Conservation (phyloP, 1,140 invertebrate species). For the Cryptotermes secundus region DNA sequence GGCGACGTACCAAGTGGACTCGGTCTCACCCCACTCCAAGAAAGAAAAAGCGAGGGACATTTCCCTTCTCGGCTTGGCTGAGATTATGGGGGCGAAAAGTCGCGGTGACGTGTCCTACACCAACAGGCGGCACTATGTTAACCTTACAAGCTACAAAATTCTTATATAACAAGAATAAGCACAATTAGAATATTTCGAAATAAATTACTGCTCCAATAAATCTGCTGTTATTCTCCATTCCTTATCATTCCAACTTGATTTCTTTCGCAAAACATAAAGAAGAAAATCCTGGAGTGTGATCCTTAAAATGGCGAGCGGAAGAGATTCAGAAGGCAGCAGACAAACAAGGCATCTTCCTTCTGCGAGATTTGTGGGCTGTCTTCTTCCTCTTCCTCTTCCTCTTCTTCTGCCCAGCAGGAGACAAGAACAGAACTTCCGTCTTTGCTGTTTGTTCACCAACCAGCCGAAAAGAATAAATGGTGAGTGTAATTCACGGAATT, state of each 20-base stretch:
- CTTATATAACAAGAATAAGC: too few relatives aligned
- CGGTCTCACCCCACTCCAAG: too few relatives aligned
- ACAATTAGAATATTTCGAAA: not conserved
- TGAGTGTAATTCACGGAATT: slow-evolving; percentile 14
- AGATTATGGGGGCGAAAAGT: too few relatives aligned
- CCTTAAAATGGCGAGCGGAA: not conserved
- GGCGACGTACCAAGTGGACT: too few relatives aligned
- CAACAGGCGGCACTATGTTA: too few relatives aligned
- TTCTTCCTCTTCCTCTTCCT: not conserved
- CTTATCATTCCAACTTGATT: not conserved
- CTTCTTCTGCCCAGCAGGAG: not conserved
- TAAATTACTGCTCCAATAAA: not conserved
- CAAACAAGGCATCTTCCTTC: slow-evolving; percentile 18
- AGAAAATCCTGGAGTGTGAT: not conserved
- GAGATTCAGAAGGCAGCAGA: not conserved
- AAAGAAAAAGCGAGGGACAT: too few relatives aligned
- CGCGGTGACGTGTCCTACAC: too few relatives aligned
- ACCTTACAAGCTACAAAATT: too few relatives aligned
- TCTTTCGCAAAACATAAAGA: not conserved
- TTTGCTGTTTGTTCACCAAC: not conserved
- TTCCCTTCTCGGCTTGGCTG: too few relatives aligned
- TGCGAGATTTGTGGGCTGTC: not conserved
- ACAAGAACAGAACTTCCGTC: slow-evolving; percentile 2
- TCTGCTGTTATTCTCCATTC: not conserved
- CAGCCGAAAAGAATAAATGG: slow-evolving; percentile 15